Percentiles rank a stretch among this genome's conserved stretches.
Evolutionary conservation across 2,888 invertebrate genomes (phyloP).

Genomic region (Patella depressa): DNA sequence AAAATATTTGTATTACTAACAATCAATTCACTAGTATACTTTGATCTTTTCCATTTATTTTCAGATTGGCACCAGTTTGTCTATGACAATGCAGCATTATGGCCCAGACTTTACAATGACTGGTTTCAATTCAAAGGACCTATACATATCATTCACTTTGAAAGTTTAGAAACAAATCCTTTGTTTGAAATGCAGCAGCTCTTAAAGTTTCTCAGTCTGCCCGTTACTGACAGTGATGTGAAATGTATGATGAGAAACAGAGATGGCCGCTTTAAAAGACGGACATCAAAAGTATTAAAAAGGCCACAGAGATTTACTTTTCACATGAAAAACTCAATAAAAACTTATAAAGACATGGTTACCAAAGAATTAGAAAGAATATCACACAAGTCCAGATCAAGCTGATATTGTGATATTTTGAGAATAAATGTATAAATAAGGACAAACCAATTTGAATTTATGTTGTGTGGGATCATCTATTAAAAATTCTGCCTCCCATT

Average conservation of each 20-base stretch:
- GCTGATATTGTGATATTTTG: too few relatives aligned
- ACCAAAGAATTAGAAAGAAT: neutral
- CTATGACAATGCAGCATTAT: slow-evolving; percentile 22
- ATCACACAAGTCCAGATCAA: too few relatives aligned
- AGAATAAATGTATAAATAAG: too few relatives aligned
- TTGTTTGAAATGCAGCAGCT: slow-evolving; percentile 26
- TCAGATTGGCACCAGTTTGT: slow-evolving; percentile 41
- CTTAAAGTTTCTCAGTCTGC: slow-evolving; percentile 34
- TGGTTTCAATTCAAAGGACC: slow-evolving; percentile 44
- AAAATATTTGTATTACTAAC: too few relatives aligned
- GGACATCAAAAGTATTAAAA: neutral
- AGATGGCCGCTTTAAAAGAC: slow-evolving; percentile 33
- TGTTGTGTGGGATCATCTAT: too few relatives aligned
- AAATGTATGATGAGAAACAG: slow-evolving; percentile 38
- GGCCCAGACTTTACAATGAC: slow-evolving; percentile 37
- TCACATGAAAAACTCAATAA: neutral
- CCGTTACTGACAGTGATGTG: slow-evolving; percentile 25
- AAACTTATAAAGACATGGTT: neutral
- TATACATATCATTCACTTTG: slow-evolving; percentile 35
- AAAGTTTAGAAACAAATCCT: slow-evolving; percentile 28
- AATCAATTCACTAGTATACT: too few relatives aligned
- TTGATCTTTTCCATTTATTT: too few relatives aligned
- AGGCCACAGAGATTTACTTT: neutral
- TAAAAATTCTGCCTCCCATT: too few relatives aligned
- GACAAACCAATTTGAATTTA: too few relatives aligned